Base-by-base conservation (phyloP, 2,797 vertebrate genomes). In the Oryzias dopingdopingensis region DNA sequence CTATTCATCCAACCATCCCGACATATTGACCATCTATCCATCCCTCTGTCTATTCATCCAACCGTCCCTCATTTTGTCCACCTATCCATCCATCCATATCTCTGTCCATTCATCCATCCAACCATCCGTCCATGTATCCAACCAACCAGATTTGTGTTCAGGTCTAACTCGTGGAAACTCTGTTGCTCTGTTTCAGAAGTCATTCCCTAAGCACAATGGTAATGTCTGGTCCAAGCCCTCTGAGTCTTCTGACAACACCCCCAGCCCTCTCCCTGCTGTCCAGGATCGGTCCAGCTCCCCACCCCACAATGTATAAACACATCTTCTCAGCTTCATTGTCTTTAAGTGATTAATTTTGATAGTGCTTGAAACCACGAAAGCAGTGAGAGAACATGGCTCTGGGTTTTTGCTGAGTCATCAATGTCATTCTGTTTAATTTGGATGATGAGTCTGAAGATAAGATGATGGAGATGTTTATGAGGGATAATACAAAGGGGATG, bases 221-320 rank as follows among this genome's bases (percentile, higher is more conserved):
- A 94, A 94, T 0, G 95, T 95, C 0, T 97, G 95, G 95, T 97
- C 96, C 2, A 92, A 96, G 76, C 98, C 96, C 23, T 97, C 96
- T 0, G 96, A 97, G 68, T 99, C 97, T 1, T 98, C 95, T 0
- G 96, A 98, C 0, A 96, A 98, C 70, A 98, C 96, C 13, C 96
- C 94, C 59, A 96, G 96, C 72, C 96, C 95, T 7, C 95, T 93
- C 89, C 89, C 96, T 4, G 92, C 95, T 0, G 80, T 86, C 14
- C 89, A 86, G 1, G 61, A 88, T 32, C 91, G 91, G 23, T 93
- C 93, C 2, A 72, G 23, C 53, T 70, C 65, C 6, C 12, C 59
- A 18, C 50, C 46, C 32, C 63, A 76, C 1, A 80, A 62, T 77
- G 84, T 86, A 66, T 71, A 10, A 24, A n/a, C 49, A 14, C 10